phyloP scores from a whole-genome alignment of 2,888 invertebrate species.

The Anthrax anthrax region DNA sequence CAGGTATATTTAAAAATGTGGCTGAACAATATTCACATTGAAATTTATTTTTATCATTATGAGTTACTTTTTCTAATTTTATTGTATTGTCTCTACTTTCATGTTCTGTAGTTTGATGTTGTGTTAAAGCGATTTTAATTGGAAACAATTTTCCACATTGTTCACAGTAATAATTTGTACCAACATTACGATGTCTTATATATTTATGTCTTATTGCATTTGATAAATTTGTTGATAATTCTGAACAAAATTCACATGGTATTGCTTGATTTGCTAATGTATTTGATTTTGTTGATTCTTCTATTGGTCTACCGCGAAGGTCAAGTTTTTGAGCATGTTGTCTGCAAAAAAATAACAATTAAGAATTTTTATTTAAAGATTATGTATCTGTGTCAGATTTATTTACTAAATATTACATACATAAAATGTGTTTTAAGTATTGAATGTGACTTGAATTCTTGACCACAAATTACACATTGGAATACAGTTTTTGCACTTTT shows the following conservation, averaged over 20 bases:
- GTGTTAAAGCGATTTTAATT: slow-evolving; percentile 36
- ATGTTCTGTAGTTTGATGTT: neutral
- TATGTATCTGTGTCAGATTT: too few species aligned
- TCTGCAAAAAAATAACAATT: slow-evolving; percentile 24
- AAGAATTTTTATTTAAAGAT: too few species aligned
- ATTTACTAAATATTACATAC: neutral
- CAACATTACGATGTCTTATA: slow-evolving; percentile 46
- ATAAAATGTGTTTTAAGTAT: slow-evolving; percentile 7
- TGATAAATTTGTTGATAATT: slow-evolving; percentile 42
- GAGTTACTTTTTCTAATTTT: neutral
- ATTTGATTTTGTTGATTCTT: slow-evolving; percentile 23
- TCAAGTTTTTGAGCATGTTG: slow-evolving; percentile 49
- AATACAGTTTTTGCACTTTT: too few species aligned
- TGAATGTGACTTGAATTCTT: slow-evolving; percentile 9
- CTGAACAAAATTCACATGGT: slow-evolving; percentile 46
- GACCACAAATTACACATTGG: slow-evolving; percentile 13
- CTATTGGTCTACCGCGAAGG: slow-evolving; percentile 27
- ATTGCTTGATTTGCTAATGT: slow-evolving; percentile 29
- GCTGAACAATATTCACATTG: slow-evolving; percentile 6
- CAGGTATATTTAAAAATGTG: slow-evolving; percentile 6
- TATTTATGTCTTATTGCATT: slow-evolving; percentile 54
- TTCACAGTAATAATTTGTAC: slow-evolving; percentile 48
- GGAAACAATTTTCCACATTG: slow-evolving; percentile 56
- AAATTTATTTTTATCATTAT: neutral
- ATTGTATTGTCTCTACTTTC: neutral